phyloP scores from a whole-genome alignment of 2,888 invertebrate species.

The Eupithecia inturbata region DNA sequence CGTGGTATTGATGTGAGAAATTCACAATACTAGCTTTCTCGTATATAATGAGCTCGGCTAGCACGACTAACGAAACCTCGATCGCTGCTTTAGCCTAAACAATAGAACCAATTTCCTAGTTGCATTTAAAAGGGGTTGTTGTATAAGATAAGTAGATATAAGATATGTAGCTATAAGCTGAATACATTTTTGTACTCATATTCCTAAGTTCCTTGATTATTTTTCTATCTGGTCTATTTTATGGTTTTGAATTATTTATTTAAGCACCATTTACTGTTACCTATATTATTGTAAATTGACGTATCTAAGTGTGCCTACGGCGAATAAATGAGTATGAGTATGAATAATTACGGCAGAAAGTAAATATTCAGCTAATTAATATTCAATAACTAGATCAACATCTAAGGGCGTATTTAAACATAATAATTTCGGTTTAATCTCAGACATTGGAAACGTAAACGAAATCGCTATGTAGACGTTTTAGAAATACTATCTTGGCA shows the following conservation, averaged over 20 bases:
- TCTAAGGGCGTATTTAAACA: neutral
- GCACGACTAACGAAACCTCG: conserved; percentile 28
- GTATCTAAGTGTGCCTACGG: too few species aligned
- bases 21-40: conserved; percentile 38
- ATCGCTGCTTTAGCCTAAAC: conserved; percentile 10
- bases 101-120: neutral
- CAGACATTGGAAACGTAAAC: neutral
- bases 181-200: too few species aligned
- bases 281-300: too few species aligned
- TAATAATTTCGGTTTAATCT: neutral
- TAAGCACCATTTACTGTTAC: too few species aligned
- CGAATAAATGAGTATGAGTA: neutral
- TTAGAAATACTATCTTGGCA: neutral
- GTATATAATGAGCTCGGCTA: conserved; percentile 24
- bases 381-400: neutral
- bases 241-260: too few species aligned
- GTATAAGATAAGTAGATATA: too few species aligned
- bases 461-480: neutral
- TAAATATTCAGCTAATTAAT: neutral
- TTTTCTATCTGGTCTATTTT: too few species aligned
- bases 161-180: too few species aligned
- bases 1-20: conserved; percentile 26
- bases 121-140: too few species aligned
- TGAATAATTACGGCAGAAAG: too few species aligned
- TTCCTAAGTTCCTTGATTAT: too few species aligned